Evolutionary conservation across 2,888 invertebrate species (phyloP).

Genomic region (Zele albiditarsus): DNA sequence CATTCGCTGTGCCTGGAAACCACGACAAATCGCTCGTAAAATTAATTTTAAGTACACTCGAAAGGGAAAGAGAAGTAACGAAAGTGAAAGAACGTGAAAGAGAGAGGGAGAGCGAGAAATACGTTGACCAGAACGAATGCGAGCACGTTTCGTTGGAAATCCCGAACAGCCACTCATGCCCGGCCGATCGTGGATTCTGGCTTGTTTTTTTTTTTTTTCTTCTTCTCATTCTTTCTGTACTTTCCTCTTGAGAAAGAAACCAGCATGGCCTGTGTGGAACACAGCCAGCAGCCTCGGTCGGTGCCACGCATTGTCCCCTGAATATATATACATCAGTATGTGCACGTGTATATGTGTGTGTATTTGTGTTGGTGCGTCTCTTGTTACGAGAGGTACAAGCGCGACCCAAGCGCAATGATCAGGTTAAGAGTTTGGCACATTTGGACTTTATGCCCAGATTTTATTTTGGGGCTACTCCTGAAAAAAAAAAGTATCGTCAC

Average conservation of each 20-base stretch:
- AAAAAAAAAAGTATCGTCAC: no score
- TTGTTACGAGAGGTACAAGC: neutral
- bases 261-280: slow-evolving; percentile 36
- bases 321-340: neutral
- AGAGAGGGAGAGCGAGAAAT: slow-evolving; percentile 4
- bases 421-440: neutral
- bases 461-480: neutral
- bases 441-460: neutral
- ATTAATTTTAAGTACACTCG: slow-evolving; percentile 30
- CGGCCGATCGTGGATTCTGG: slow-evolving; percentile 18
- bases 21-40: slow-evolving; percentile 38
- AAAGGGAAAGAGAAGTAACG: slow-evolving; percentile 9
- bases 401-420: neutral
- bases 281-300: slow-evolving; percentile 64
- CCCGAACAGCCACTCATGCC: slow-evolving; percentile 22
- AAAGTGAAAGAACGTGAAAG: slow-evolving; percentile 16
- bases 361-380: neutral
- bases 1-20: slow-evolving; percentile 25
- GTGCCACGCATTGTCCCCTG: slow-evolving; percentile 69
- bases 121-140: slow-evolving; percentile 38
- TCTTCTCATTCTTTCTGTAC: neutral
- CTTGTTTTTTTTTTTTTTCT: slow-evolving; percentile 21
- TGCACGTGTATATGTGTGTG: neutral
- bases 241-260: slow-evolving; percentile 25
- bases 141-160: slow-evolving; percentile 37